phyloP scores from a whole-genome alignment of 2,888 invertebrate species.

The Prenolepis imparis region DNA sequence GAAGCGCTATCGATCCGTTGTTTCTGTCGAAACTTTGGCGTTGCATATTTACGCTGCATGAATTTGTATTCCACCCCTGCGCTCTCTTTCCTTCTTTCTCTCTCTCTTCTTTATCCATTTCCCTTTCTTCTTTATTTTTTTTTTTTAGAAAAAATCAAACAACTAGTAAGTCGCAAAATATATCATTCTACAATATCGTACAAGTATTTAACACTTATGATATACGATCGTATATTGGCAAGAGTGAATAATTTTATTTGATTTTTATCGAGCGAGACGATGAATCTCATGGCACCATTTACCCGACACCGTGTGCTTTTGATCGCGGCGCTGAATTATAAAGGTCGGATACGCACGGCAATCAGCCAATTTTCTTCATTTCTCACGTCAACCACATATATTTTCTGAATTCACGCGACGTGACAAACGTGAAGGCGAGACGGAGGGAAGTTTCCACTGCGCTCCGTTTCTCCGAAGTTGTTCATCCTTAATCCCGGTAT shows the following conservation, averaged over 20 bases:
- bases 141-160: neutral
- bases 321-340: constrained; percentile 27
- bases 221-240: neutral
- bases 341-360: constrained; percentile 9
- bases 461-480: constrained; percentile 64
- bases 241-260: constrained; percentile 41
- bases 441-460: constrained; percentile 65
- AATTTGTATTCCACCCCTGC: neutral
- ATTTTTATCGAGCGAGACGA: constrained; percentile 38
- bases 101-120: neutral
- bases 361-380: constrained; percentile 45
- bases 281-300: constrained; percentile 44
- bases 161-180: constrained; percentile 5
- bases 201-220: neutral
- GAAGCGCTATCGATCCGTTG: neutral
- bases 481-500: constrained; percentile 75
- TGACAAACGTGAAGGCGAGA: constrained; percentile 58
- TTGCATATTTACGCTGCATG: neutral
- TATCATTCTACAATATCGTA: constrained; percentile 16
- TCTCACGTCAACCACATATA: constrained; percentile 42
- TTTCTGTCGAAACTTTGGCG: neutral
- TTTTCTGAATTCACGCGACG: constrained; percentile 48
- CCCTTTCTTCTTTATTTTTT: neutral
- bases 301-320: constrained; percentile 6
- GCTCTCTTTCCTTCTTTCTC: neutral